Conservation (phyloP, 2,113 vertebrate species). For the Sylvia atricapilla region DNA sequence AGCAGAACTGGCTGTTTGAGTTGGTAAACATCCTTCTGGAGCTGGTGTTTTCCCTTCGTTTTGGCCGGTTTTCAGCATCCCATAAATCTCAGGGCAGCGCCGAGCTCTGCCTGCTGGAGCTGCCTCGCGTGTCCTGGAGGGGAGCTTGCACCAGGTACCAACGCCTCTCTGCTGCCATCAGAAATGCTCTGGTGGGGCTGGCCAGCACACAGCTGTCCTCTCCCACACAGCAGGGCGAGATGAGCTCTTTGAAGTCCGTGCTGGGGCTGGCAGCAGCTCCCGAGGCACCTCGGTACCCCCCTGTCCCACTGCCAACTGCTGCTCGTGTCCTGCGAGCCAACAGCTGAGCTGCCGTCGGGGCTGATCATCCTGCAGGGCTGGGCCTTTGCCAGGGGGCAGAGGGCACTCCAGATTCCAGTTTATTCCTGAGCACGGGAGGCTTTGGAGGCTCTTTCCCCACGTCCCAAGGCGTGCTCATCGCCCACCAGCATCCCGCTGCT, state of each 20-base stretch:
- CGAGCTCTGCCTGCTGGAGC: not conserved
- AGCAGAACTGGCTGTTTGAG: not conserved
- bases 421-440: not conserved
- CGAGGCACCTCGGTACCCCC: not conserved
- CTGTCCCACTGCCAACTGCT: not conserved
- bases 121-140: not conserved
- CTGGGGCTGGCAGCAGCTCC: conserved; percentile 22
- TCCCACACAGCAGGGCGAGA: not conserved
- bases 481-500: not conserved
- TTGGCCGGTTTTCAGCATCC: not conserved
- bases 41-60: not conserved
- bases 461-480: accelerated
- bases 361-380: not conserved
- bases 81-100: not conserved
- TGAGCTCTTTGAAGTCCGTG: conserved; percentile 25
- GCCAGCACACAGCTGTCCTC: conserved; percentile 3
- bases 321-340: not conserved
- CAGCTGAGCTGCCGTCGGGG: not conserved
- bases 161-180: not conserved
- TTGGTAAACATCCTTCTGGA: not conserved
- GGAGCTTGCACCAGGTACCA: not conserved
- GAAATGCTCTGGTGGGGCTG: not conserved
- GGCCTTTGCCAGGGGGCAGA: not conserved
- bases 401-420: not conserved
- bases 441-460: not conserved